Conservation (phyloP, 2,113 vertebrate species). For the Stigmatopora argus region DNA sequence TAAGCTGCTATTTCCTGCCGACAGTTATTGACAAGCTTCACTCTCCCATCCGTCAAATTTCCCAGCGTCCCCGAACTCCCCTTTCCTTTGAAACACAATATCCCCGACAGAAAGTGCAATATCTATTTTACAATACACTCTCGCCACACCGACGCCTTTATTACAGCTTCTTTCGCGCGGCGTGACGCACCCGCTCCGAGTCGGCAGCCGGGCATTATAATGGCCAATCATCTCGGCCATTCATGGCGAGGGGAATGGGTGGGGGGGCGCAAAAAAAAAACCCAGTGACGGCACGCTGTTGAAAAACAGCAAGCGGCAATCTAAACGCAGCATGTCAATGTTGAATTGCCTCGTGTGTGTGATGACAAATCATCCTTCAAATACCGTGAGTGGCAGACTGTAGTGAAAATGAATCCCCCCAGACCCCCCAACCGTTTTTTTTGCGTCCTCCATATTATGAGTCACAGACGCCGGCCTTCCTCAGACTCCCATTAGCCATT, state of each 20-base stretch:
- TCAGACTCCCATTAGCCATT: slow-evolving; percentile 50
- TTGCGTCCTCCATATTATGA: slow-evolving; percentile 35
- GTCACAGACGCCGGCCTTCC: slow-evolving; percentile 48
- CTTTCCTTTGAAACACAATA: slow-evolving; percentile 37
- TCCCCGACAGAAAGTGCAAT: slow-evolving; percentile 24
- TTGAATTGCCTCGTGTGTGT: slow-evolving; percentile 44
- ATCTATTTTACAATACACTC: slow-evolving; percentile 27
- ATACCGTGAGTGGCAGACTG: slow-evolving; percentile 24
- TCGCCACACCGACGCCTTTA: slow-evolving; percentile 25
- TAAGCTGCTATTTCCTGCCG: not conserved
- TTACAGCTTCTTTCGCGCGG: slow-evolving; percentile 16
- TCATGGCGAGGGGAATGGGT: no score
- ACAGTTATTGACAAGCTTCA: not conserved
- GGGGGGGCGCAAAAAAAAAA: slow-evolving; percentile 11
- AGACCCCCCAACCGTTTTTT: slow-evolving; percentile 25
- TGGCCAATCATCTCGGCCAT: slow-evolving; percentile 30
- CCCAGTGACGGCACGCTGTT: slow-evolving; percentile 22
- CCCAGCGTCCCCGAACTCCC: slow-evolving; percentile 16
- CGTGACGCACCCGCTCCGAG: slow-evolving; percentile 19
- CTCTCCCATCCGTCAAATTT: slow-evolving; percentile 30
- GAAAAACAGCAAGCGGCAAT: slow-evolving; percentile 39
- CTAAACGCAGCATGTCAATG: slow-evolving; percentile 52
- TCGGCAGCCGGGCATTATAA: slow-evolving; percentile 19
- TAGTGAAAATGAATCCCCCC: slow-evolving; percentile 29
- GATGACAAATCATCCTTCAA: slow-evolving; percentile 64